Conservation (phyloP, 1,140 invertebrate species). For the Drosophila micromelanica region DNA sequence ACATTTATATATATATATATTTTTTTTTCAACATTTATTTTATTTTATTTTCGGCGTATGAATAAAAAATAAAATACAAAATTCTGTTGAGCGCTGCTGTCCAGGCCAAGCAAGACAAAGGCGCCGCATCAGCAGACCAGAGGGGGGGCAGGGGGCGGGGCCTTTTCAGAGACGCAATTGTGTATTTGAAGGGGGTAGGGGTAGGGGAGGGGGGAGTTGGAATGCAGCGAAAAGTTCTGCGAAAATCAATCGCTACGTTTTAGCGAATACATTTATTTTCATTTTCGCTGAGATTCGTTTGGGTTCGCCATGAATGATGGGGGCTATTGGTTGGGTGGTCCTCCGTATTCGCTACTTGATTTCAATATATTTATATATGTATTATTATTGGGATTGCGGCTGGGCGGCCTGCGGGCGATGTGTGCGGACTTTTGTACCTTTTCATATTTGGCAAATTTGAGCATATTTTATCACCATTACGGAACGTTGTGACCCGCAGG, state of each 20-base stretch:
- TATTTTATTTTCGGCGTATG: slow-evolving; percentile 49
- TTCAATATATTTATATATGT: slow-evolving; percentile 50
- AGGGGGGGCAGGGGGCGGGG: too few relatives aligned
- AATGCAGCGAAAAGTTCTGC: slow-evolving; percentile 11
- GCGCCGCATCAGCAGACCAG: neutral
- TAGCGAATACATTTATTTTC: slow-evolving; percentile 81
- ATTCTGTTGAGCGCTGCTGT: slow-evolving; percentile 20
- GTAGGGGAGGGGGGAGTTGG: neutral
- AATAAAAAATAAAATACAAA: slow-evolving; percentile 47
- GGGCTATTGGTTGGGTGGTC: slow-evolving; percentile 11
- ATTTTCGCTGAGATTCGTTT: slow-evolving; percentile 72
- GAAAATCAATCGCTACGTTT: slow-evolving; percentile 78
- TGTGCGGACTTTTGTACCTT: slow-evolving; percentile 58
- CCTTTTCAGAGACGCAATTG: neutral
- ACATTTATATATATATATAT: slow-evolving; percentile 2
- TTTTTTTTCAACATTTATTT: slow-evolving; percentile 14
- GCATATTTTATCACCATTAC: slow-evolving; percentile 84
- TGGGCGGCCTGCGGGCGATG: slow-evolving; percentile 35
- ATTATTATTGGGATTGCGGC: slow-evolving; percentile 33
- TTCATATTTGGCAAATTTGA: slow-evolving; percentile 83
- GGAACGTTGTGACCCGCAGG: slow-evolving; percentile 67
- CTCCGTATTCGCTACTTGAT: too few relatives aligned
- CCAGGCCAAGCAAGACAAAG: slow-evolving; percentile 13
- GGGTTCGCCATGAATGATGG: neutral
- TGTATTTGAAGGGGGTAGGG: neutral